Evolutionary conservation across 2,888 invertebrate genomes (phyloP), one percentile per base, ranked within the genome.

Genomic region (Kryphioiulus occultus): DNA sequence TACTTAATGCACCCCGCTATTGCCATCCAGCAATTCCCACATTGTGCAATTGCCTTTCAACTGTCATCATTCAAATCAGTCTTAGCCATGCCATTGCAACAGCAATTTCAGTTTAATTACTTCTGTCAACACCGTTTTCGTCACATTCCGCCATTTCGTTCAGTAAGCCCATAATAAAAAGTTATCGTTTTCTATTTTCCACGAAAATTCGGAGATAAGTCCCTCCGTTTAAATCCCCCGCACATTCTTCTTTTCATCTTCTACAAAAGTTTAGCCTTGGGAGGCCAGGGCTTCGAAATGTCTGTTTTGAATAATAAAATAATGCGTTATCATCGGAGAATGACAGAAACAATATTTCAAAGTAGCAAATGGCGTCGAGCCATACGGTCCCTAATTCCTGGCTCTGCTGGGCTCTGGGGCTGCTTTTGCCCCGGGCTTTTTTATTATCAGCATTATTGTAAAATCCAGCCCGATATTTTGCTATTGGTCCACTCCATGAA

Each of bases 321-420:
- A 78, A 78, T 78, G 78, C 26, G 15, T 78, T 78, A 78, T 78
- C 78, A 78, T 1, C 15, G 2, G 78, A 30, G 26, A 19, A 78
- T 78, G 78, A 78, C 78, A 78, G 78, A 78, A 78, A 78, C 78
- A 78, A 78, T 78, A 78, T 78, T 78, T 78, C 78, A 78, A 78
- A 30, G n/a, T 78, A 30, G 15, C 30, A 78, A 78, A 0, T 44
- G 44, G 44, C n/a, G n/a, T 59, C 59, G 26, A 12, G 12, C 30
- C 30, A 17, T 78, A 78, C 15, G 78, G 78, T 12, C 5, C 78
- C 78, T 78, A 78, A 78, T 78, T 78, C 78, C 78, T 30, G 78
- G 78, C 78, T 78, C 78, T 44, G 44, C 9, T 44, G 5, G 5
- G 44, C 5, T 30, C 17, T 30, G 26, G 44, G 44, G 44, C 39